Base-by-base conservation (phyloP, 2,888 invertebrate genomes). In the Cecidostiba fungosa region DNA sequence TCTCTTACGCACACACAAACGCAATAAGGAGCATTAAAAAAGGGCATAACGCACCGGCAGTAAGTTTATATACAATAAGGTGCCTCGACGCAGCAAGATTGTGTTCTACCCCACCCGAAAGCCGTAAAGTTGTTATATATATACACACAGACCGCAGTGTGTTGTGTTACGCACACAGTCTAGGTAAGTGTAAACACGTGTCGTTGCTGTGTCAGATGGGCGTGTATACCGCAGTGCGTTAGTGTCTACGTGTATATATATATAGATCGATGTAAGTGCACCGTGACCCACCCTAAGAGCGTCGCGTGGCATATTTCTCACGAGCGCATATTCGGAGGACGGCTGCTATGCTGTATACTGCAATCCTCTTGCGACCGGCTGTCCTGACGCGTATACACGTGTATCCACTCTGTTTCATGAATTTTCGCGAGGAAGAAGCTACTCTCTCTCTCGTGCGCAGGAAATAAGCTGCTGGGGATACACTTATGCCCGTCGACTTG, bases 101-200 rank as follows among this genome's bases (percentile, higher is more conserved):
- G 54, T 66, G 29, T 66, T 26, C 29, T 29, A n/a, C 66, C 47
- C 47, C 62, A 62, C 50, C 19, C n/a, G 62, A 70, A 39, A 54
- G 70, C 70, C 77, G 54, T 70, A 82, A 82, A 82, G 69, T 82
- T 29, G 82, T 66, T 82, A 43, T 43, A 76, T 26, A 5, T 10
- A 12, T 72, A 39, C 36, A 29, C n/a, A 23, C 39, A 12, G 16
- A n/a, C 26, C 8, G 54, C 29, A 26, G 69, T 32, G 62, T 32
- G 29, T 16, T 32, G 29, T 16, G 66, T 43, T 39, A 19, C 26
- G 43, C 47, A 43, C 43, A 39, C 39, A 39, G 19, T 16, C 72
- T 19, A n/a, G 72, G 39, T 39, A n/a, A 84, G 76, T 43, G 84
- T 80, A 84, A 84, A 84, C 84, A 84, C 84, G 76, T 84, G 84